These are phyloP conservation scores for Caradrina kadenii DNA, from an alignment of 2,888 invertebrate species.

Conservation along the genomic window DNA sequence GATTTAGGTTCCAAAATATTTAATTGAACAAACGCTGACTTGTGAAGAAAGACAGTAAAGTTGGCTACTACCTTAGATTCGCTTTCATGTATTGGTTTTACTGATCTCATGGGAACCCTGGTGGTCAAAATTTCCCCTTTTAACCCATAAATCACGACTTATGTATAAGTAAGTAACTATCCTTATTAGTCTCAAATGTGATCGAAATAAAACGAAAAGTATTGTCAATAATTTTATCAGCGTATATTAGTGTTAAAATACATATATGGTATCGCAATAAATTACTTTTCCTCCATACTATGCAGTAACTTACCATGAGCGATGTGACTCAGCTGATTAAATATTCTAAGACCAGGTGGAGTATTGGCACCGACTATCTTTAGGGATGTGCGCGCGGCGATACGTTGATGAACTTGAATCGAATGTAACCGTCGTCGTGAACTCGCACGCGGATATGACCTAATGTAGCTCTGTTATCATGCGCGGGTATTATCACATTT, in stretches of 20 bases:
- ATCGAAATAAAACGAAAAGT: too few relatives aligned
- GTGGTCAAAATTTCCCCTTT: too few relatives aligned
- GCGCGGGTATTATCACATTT: background rate
- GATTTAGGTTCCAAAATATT: constrained; percentile 1
- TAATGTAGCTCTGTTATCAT: constrained; percentile 16
- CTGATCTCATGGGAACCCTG: too few relatives aligned
- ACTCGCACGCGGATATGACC: constrained; percentile 52
- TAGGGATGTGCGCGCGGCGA: constrained; percentile 19
- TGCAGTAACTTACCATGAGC: constrained; percentile 13
- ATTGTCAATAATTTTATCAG: too few relatives aligned
- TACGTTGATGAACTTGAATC: constrained; percentile 37
- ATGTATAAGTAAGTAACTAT: too few relatives aligned
- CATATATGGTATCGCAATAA: background rate
- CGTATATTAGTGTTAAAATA: too few relatives aligned
- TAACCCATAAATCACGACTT: too few relatives aligned
- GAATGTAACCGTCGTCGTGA: constrained; percentile 30
- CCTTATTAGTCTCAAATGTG: too few relatives aligned
- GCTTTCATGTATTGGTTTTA: too few relatives aligned
- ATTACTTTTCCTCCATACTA: constrained; percentile 12
- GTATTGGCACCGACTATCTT: constrained; percentile 53
- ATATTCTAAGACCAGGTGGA: constrained; percentile 39
- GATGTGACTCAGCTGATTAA: constrained; percentile 31
- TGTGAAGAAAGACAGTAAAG: background rate
- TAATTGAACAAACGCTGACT: background rate
- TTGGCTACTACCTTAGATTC: too few relatives aligned